Evolutionary conservation across 2,888 invertebrate species (phyloP), one percentile per base, ranked within the genome.

Genomic region (Itoplectis maculator): DNA sequence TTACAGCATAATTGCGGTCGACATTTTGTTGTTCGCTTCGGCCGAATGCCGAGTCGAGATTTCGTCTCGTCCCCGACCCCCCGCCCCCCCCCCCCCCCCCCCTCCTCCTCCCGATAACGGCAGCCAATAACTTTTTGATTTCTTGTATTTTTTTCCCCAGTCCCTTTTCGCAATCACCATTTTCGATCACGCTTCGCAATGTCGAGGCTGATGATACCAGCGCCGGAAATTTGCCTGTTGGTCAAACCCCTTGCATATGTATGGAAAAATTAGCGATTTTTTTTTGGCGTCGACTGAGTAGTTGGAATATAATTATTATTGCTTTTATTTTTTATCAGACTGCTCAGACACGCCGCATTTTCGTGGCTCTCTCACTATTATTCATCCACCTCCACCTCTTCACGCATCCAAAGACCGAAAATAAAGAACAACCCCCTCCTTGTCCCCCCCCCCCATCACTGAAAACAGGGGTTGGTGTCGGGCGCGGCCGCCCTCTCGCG

Each of bases 1-100:
- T 92, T 92, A 92, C 91, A 88, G 89, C 91, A 92, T 92, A 92
- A 92, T 92, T 92, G 92, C 89, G 90, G 91, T 92, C 90, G 90
- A 89, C 90, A 90, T 92, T 92, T 92, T 91, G 91, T 91, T 91
- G 90, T 90, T 91, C 86, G 84, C 84, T 84, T 82, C 74, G 2
- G 37, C 54, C 86, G 84, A 86, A 81, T 87, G 81, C 85, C 82
- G 84, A 75, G 80, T 82, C 84, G 86, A 15, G 47, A 23, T 61
- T 73, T 61, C 45, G 18, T 47, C 37, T 18, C 47, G 6, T 45
- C 18, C 59, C 54, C n/a, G n/a, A n/a, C n/a, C 29, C 61, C 35
- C 54, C 45, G 3, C 45, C 56, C 13, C 9, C 15, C 15, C 13
- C 70, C 18, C 20, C 40, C n/a, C 18, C 35, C 20, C 3, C 6